A percentile compares a stretch with the other conserved stretches of the same genome.
Conservation (phyloP, 1,140 invertebrate genomes). For the Zeugodacus cucurbitae region DNA sequence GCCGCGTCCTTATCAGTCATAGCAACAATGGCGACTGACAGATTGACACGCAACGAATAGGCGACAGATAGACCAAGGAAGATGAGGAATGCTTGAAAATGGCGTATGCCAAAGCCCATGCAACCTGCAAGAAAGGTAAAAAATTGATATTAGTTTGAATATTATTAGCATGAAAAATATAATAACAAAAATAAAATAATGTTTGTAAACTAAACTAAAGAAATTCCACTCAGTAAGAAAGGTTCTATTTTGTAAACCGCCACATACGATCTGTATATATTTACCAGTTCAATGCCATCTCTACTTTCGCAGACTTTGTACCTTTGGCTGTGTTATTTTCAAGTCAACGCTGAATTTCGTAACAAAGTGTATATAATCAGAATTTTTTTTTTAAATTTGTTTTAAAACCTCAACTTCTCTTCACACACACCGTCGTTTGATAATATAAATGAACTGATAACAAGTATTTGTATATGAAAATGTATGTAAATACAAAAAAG, state of each 20-base stretch:
- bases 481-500: background rate
- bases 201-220: background rate
- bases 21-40: constrained; percentile 74
- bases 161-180: background rate
- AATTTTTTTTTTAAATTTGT: too few species aligned
- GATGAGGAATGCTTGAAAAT: constrained; percentile 73
- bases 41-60: constrained; percentile 74
- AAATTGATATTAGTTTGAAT: background rate
- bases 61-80: constrained; percentile 73
- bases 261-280: too few species aligned
- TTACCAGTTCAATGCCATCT: background rate
- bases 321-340: background rate
- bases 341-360: background rate
- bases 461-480: background rate
- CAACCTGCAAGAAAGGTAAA: constrained; percentile 46
- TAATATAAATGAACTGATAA: background rate
- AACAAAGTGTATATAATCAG: background rate
- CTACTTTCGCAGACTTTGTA: background rate
- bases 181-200: background rate
- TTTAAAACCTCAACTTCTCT: too few species aligned
- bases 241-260: too few species aligned
- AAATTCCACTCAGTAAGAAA: background rate
- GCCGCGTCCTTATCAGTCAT: constrained; percentile 55
- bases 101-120: constrained; percentile 72
- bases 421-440: background rate